Evolutionary conservation across 2,797 vertebrate species (phyloP), one percentile per base, ranked within the genome.

Genomic region (Onychomys leucogaster): DNA sequence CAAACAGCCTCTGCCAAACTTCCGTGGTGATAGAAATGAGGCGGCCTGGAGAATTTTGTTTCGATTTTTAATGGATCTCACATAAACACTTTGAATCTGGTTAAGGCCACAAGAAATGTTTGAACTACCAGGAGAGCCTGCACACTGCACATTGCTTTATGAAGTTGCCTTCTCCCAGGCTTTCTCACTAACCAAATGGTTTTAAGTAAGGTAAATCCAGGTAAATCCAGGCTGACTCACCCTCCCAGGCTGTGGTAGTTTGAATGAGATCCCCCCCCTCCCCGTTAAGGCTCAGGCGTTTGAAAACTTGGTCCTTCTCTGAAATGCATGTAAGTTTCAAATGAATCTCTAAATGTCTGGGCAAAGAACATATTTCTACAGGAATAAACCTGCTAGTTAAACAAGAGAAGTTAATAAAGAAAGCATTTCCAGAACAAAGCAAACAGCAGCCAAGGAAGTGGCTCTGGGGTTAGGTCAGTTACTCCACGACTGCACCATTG

Each of bases 251-350:
- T 49, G 29, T 29, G 25, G 8, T 19, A 6, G 17, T 46, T 49
- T 49, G 41, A 1, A 11, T 84, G 41, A 65, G 59, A 46, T 23
- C n/a, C n/a, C n/a, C n/a, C n/a, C n/a, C n/a, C n/a, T 41, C 12
- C 29, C 41, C 43, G 19, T 8, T 82, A 82, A 9, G 27, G 46
- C 82, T 84, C 10, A 23, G 81, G 27, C 29, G 84, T 34, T 65
- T 65, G 41, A 46, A 84, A 84, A 84, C 10, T 12, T 65, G 82
- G 59, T 41, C 41, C 61, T 86, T 96, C 77, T 95, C 67, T 86
- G 89, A 97, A 95, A 91, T 49, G 89, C 11, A 67, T 23, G 21
- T 17, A 69, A 13, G 37, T 90, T 69, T 95, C 52, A 85, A 81
- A 89, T 61, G 37, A 19, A n/a, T 37, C 34, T 85, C 76, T 88